A percentile compares a stretch with the other conserved stretches of the same genome.
Evolutionary conservation across 2,797 vertebrate genomes (phyloP).

Genomic region (Neosilurus mollespiculum): DNA sequence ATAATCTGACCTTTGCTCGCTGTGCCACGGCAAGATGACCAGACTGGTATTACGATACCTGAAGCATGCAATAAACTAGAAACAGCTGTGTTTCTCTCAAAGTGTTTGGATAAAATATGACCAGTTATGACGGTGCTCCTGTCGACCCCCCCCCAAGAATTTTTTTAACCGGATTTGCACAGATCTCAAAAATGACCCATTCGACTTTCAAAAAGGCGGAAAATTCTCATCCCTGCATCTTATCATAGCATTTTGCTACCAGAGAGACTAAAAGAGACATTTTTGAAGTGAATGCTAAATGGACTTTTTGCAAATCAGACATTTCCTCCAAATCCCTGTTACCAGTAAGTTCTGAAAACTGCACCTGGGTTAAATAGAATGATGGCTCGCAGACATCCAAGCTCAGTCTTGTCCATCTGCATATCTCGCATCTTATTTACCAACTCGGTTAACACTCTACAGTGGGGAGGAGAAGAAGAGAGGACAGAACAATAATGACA

Average conservation of each 20-base stretch:
- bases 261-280: neutral
- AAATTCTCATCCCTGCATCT: too few relatives aligned
- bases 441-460: conserved; percentile 92
- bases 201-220: too few relatives aligned
- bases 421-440: conserved; percentile 99
- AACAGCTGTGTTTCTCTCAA: too few relatives aligned
- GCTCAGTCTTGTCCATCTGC: conserved; percentile 98
- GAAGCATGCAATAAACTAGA: too few relatives aligned
- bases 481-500: neutral
- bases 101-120: too few relatives aligned
- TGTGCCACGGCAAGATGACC: too few relatives aligned
- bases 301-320: conserved; percentile 2
- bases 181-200: too few relatives aligned
- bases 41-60: too few relatives aligned
- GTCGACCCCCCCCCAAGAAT: too few relatives aligned
- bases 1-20: too few relatives aligned
- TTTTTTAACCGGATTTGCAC: too few relatives aligned
- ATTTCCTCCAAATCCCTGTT: neutral
- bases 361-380: conserved; percentile 90
- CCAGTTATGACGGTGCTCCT: too few relatives aligned
- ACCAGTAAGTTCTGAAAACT: conserved; percentile 3
- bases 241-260: neutral
- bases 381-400: conserved; percentile 94
- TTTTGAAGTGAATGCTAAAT: neutral
- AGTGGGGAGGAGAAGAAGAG: neutral